Evolutionary conservation across 2,113 vertebrate genomes (phyloP), one percentile per base, ranked within the genome.

Genomic region (Pardalotus punctatus): DNA sequence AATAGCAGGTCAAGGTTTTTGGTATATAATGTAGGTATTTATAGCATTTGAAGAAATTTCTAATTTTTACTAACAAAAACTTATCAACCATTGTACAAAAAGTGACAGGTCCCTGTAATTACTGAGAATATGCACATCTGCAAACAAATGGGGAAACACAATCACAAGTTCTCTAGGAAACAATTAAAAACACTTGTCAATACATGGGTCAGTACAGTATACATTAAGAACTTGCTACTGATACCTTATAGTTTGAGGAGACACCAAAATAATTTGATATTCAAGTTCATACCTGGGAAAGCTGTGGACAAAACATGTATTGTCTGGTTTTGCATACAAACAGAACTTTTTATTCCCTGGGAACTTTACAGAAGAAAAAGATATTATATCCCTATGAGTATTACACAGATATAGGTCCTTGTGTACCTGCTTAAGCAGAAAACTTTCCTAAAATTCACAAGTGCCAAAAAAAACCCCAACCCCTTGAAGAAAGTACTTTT

Each of bases 381-480:
- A 2, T 12, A 12, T n/a, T 61, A 8, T 54, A 76, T 56, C 20
- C 23, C 43, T 60, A 4, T 36, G 13, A 80, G 25, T 53, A 69
- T 72, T 76, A 53, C 3, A 43, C 14, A 83, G 53, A 61, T 9
- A 10, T 9, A 70, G 28, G 8, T 76, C 27, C 23, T 76, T 57
- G 20, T 69, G 14, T 51, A 62, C 8, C 2, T 66, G 24, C 11
- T 43, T 36, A 66, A n/a, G 20, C 14, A 87, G 42, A 88, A 60
- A 77, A n/a, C 10, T n/a, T 76, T 16, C 24, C 28, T 56, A 43
- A 86, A 91, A 69, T 24, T 83, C 45, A 47, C 3, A 54, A 35
- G 5, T 40, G 11, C 0, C 0, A 19, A 3, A 10, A 60, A 29
- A 16, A 16, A 9, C 8, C 48, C 20, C 19, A 53, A 5, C 0